These are phyloP conservation scores for Drosophila navojoa DNA, from an alignment of 1,140 invertebrate species.

Conservation along the genomic window DNA sequence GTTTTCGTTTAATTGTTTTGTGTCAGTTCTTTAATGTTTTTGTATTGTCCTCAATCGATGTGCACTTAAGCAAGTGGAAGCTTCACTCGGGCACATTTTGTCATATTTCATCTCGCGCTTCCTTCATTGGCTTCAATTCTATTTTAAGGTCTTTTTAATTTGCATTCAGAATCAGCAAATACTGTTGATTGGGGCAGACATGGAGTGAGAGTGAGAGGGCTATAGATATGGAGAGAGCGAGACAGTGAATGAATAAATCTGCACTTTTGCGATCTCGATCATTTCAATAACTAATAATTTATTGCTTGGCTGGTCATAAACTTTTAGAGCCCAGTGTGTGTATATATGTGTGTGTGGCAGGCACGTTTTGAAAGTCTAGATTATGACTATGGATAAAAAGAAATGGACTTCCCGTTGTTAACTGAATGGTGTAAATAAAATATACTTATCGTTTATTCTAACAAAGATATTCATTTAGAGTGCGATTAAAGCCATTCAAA, in stretches of 20 bases:
- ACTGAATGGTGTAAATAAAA: slow-evolving; percentile 39
- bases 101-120: slow-evolving; percentile 38
- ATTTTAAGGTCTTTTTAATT: slow-evolving; percentile 81
- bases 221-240: neutral
- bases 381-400: slow-evolving; percentile 16
- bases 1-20: neutral
- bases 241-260: slow-evolving; percentile 32
- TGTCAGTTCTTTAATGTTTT: slow-evolving; percentile 17
- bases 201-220: neutral
- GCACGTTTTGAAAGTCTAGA: slow-evolving; percentile 31
- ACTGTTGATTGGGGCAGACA: slow-evolving; percentile 45
- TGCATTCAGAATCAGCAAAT: slow-evolving; percentile 59
- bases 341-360: neutral
- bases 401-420: slow-evolving; percentile 53
- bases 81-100: slow-evolving; percentile 19
- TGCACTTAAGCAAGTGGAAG: slow-evolving; percentile 42
- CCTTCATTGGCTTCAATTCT: slow-evolving; percentile 76
- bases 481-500: slow-evolving; percentile 1
- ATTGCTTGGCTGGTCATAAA: slow-evolving; percentile 45
- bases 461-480: slow-evolving; percentile 62
- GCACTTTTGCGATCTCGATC: slow-evolving; percentile 32
- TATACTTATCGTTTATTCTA: slow-evolving; percentile 34
- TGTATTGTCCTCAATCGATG: slow-evolving; percentile 59
- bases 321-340: slow-evolving; percentile 44
- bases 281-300: slow-evolving; percentile 64